Evolutionary conservation across 1,140 invertebrate genomes (phyloP).

Genomic region (Mamestra configurata): DNA sequence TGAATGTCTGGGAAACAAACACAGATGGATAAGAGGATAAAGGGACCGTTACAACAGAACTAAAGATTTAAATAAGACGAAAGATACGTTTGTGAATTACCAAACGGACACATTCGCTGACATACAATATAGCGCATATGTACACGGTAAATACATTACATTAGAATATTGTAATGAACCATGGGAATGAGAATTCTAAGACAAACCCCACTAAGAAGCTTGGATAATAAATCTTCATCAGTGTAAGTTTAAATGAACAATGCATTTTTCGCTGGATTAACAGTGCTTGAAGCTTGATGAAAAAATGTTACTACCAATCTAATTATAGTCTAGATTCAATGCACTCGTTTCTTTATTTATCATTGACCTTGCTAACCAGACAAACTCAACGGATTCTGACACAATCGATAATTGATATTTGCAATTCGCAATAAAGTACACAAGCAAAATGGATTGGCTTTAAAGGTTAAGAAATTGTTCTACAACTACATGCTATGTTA

Average conservation of each 20-base stretch:
- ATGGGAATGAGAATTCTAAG: constrained; percentile 52
- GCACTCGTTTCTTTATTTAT: constrained; percentile 20
- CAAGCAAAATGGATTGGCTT: not conserved
- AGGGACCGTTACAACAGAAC: constrained; percentile 42
- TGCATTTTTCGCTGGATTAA: not conserved
- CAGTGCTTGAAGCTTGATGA: not conserved
- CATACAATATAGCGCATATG: constrained; percentile 56
- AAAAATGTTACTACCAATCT: constrained; percentile 19
- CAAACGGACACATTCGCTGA: constrained; percentile 58
- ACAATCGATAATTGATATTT: constrained; percentile 40
- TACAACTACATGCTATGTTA: not conserved
- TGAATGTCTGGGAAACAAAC: constrained; percentile 41
- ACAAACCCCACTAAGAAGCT: constrained; percentile 29
- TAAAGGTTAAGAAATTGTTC: not conserved
- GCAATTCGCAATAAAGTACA: not conserved
- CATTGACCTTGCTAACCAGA: constrained; percentile 1
- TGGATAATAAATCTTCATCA: constrained; percentile 28
- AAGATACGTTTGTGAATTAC: constrained; percentile 51
- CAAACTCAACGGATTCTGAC: not conserved
- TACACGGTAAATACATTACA: constrained; percentile 51
- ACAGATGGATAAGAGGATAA: constrained; percentile 41
- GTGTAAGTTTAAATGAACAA: constrained; percentile 36
- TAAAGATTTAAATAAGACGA: constrained; percentile 40
- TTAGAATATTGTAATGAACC: constrained; percentile 56
- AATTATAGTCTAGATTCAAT: constrained; percentile 12